Conservation (phyloP, 2,888 invertebrate species). For the Lochmaea crataegi region DNA sequence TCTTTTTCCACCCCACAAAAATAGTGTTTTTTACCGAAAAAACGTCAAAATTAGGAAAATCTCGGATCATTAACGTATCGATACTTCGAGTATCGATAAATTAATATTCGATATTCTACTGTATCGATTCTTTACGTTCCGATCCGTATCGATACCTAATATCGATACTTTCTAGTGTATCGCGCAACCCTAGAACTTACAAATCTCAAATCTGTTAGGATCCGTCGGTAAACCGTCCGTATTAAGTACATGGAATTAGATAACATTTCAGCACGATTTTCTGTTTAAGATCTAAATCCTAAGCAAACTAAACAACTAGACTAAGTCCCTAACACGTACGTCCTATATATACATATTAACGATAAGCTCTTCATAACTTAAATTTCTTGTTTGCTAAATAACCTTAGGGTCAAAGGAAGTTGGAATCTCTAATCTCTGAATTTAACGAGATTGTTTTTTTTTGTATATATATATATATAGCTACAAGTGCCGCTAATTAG, state of each 20-base stretch:
- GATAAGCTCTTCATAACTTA: slow-evolving; percentile 27
- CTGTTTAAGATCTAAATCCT: slow-evolving; percentile 16
- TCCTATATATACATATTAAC: slow-evolving; percentile 14
- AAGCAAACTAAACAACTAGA: slow-evolving; percentile 26
- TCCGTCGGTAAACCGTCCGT: slow-evolving; percentile 18
- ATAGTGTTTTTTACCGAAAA: no score
- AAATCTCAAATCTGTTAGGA: not conserved
- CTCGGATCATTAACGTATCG: no score
- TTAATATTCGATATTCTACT: no score
- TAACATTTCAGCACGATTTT: slow-evolving; percentile 28
- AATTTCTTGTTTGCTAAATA: slow-evolving; percentile 31
- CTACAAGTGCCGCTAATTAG: no score
- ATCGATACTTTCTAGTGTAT: no score
- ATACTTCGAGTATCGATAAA: no score
- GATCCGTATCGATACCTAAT: no score
- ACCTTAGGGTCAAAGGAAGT: slow-evolving; percentile 3
- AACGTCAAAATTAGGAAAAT: no score
- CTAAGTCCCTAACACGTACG: slow-evolving; percentile 14
- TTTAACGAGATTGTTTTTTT: not conserved
- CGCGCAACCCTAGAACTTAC: no score
- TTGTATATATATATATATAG: slow-evolving; percentile 2
- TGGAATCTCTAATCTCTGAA: slow-evolving; percentile 10
- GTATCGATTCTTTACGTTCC: no score
- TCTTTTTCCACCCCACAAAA: no score
- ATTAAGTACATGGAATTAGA: slow-evolving; percentile 11